These are phyloP conservation scores for Oscheius sp. DNA, from an alignment of 2,888 invertebrate species.

Conservation along the genomic window DNA sequence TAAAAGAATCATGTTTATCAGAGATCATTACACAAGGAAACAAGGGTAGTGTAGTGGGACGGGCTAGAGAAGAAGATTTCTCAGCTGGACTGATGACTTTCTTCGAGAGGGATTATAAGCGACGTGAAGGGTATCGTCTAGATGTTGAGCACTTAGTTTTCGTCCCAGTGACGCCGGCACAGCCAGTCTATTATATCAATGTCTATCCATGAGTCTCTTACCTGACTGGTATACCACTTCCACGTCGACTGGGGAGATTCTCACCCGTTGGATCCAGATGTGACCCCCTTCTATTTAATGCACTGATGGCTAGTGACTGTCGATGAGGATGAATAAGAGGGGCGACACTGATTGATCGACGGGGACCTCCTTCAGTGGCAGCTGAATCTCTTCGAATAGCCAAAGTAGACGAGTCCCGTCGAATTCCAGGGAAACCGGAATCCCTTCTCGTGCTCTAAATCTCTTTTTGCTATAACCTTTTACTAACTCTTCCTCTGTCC, in stretches of 20 bases:
- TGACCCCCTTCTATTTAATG: conserved; percentile 24
- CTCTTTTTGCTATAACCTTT: conserved; percentile 16
- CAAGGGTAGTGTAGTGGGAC: neutral
- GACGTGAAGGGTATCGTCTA: conserved; percentile 8
- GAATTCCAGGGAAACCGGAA: conserved; percentile 25
- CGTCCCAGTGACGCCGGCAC: neutral
- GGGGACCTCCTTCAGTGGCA: conserved; percentile 3
- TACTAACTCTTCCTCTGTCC: conserved; percentile 41
- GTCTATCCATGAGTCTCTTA: neutral
- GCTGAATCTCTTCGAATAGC: conserved; percentile 16
- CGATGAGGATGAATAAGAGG: conserved; percentile 42
- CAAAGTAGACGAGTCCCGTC: conserved; percentile 37
- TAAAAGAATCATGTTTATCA: too few species aligned
- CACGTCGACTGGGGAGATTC: conserved; percentile 14
- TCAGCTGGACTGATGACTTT: conserved; percentile 19
- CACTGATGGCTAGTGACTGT: conserved; percentile 37
- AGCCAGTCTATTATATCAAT: neutral
- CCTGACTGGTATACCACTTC: conserved; percentile 18
- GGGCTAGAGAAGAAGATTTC: conserved; percentile 15
- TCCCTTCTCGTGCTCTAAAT: neutral
- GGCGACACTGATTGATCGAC: conserved; percentile 44
- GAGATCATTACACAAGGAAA: too few species aligned
- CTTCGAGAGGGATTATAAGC: conserved; percentile 16
- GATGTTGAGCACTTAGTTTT: conserved; percentile 13
- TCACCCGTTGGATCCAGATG: conserved; percentile 2